Conservation (phyloP, 2,888 invertebrate genomes). For the Drosophila tanythrix region DNA sequence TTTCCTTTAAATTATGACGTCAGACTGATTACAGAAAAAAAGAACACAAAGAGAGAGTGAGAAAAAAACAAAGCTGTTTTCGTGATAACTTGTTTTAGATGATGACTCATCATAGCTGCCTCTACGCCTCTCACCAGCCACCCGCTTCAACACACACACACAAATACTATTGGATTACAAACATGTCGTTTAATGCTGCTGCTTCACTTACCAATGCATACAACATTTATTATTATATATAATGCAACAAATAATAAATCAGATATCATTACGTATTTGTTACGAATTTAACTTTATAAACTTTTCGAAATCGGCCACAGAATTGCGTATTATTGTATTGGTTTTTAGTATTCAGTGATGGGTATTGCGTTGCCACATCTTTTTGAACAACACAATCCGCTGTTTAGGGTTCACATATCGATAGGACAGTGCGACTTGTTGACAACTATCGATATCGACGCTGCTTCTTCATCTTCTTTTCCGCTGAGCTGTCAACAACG, state of each 20-base stretch:
- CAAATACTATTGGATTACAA: not conserved
- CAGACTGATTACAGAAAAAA: conserved; percentile 51
- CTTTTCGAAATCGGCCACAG: conserved; percentile 6
- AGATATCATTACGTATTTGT: not conserved
- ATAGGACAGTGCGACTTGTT: not conserved
- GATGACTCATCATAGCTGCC: conserved; percentile 57
- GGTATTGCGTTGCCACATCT: conserved; percentile 32
- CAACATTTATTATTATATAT: not conserved
- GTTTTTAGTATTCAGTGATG: conserved; percentile 31
- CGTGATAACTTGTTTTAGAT: conserved; percentile 64
- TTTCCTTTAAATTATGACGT: conserved; percentile 65
- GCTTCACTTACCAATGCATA: conserved; percentile 34
- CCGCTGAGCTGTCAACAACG: conserved; percentile 83
- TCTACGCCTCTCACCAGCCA: conserved; percentile 14
- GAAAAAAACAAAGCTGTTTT: conserved; percentile 34
- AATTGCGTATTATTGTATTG: conserved; percentile 46
- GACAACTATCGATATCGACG: conserved; percentile 40
- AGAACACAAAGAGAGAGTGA: conserved; percentile 19
- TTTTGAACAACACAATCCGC: conserved; percentile 27
- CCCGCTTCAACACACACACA: conserved; percentile 3
- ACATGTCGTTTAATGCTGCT: not conserved
- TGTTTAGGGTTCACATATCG: conserved; percentile 28
- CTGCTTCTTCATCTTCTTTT: conserved; percentile 75
- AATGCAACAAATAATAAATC: not conserved
- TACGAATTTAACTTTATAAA: not conserved